phyloP scores from a whole-genome alignment of 2,888 invertebrate genomes.

The Drosophila multiciliata region DNA sequence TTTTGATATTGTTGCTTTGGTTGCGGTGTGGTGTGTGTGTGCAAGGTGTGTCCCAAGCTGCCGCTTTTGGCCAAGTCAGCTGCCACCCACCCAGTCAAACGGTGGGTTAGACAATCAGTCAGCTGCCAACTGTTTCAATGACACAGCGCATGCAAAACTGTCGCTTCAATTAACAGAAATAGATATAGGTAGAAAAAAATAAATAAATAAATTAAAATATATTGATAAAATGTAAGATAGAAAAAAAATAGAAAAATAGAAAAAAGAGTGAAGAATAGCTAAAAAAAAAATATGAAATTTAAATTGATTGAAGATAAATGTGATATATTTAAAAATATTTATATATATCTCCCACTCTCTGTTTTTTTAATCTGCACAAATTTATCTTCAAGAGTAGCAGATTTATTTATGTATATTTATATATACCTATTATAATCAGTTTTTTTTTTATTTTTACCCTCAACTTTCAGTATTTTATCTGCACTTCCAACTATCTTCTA shows the following conservation, averaged over 20 bases:
- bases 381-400: too few relatives aligned
- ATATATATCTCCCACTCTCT: too few relatives aligned
- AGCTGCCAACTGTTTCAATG: slow-evolving; percentile 33
- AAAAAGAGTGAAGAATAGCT: not conserved
- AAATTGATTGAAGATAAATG: not conserved
- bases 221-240: not conserved
- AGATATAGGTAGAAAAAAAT: not conserved
- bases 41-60: slow-evolving; percentile 70
- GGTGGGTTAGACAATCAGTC: not conserved
- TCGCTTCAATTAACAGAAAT: not conserved
- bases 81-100: slow-evolving; percentile 60
- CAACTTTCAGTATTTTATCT: not conserved
- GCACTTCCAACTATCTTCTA: not conserved
- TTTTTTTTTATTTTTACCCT: not conserved
- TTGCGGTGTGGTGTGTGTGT: slow-evolving; percentile 33
- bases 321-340: not conserved
- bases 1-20: slow-evolving; percentile 21
- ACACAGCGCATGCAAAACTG: slow-evolving; percentile 28
- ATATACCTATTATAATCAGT: not conserved
- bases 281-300: not conserved
- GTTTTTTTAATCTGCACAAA: too few relatives aligned
- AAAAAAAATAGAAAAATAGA: not conserved
- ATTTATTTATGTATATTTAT: not conserved
- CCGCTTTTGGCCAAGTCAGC: slow-evolving; percentile 49
- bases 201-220: not conserved